These are phyloP conservation scores for Gadus macrocephalus DNA, from an alignment of 2,113 vertebrate genomes.

Conservation along the genomic window DNA sequence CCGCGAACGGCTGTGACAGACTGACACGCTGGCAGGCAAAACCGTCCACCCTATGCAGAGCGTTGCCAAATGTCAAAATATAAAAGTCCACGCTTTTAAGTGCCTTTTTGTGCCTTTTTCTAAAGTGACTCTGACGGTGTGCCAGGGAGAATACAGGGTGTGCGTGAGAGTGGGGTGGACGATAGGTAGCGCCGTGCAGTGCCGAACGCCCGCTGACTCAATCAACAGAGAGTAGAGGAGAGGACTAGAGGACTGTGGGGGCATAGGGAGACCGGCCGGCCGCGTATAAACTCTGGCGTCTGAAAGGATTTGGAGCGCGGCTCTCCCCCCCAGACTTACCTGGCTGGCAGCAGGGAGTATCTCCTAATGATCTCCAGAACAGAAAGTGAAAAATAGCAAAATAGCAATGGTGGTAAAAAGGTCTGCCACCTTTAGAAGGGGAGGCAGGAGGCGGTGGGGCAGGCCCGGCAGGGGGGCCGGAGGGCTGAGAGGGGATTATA, in stretches of 20 bases:
- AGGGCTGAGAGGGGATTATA: slow-evolving; percentile 20
- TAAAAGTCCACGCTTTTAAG: neutral
- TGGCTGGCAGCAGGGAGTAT: slow-evolving; percentile 13
- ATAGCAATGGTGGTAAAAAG: slow-evolving; percentile 1
- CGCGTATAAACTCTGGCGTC: slow-evolving; percentile 18
- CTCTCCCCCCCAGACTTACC: slow-evolving; percentile 36
- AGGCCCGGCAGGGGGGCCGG: neutral
- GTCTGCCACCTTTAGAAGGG: neutral
- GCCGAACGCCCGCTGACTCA: slow-evolving; percentile 18
- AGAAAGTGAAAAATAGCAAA: neutral
- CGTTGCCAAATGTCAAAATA: neutral
- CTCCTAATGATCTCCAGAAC: slow-evolving; percentile 48
- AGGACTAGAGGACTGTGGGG: neutral
- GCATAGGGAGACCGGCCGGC: neutral
- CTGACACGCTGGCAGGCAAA: neutral
- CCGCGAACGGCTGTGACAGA: neutral
- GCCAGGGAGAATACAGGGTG: neutral
- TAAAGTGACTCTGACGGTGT: slow-evolving; percentile 12
- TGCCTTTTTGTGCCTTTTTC: neutral
- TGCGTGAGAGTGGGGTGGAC: neutral
- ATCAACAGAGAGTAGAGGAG: slow-evolving; percentile 8
- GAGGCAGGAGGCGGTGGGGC: neutral
- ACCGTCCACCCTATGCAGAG: neutral
- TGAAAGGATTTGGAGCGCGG: slow-evolving; percentile 5
- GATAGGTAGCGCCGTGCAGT: slow-evolving; percentile 3